Conservation (phyloP, 1,140 invertebrate genomes). For the Bursaphelenchus mucronatus region DNA sequence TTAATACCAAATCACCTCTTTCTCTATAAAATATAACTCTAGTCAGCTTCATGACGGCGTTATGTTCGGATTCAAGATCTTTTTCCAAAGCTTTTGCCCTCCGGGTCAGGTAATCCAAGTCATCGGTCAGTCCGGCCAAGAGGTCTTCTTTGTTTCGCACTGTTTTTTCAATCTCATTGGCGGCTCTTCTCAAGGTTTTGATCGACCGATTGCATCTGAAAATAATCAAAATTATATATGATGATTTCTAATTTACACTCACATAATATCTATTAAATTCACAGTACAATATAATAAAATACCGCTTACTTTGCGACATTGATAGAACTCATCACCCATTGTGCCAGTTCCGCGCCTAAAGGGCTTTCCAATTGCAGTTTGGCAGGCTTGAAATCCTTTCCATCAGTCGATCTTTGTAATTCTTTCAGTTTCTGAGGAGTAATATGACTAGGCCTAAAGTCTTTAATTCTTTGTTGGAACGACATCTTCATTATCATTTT, state of each 20-base stretch:
- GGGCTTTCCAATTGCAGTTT: conserved; percentile 17
- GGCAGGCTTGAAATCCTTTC: conserved; percentile 21
- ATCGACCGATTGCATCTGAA: conserved; percentile 21
- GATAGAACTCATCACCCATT: conserved; percentile 25
- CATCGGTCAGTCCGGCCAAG: conserved; percentile 3
- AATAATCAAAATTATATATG: background rate
- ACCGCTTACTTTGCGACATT: conserved; percentile 32
- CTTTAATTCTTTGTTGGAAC: conserved; percentile 11
- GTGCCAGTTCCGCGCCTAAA: conserved; percentile 26
- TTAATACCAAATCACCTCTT: conserved; percentile 20
- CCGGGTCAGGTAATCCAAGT: background rate
- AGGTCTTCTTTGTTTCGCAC: conserved; percentile 17
- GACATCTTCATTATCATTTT: conserved; percentile 11
- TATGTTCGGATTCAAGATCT: conserved; percentile 24
- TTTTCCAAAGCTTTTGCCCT: conserved; percentile 16
- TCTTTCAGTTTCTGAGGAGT: conserved; percentile 7
- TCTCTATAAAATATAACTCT: conserved; percentile 22
- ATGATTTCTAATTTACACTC: conserved; percentile 1
- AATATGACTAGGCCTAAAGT: conserved; percentile 18
- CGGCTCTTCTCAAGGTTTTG: conserved; percentile 22
- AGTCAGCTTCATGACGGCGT: conserved; percentile 24
- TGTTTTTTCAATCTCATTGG: conserved; percentile 18
- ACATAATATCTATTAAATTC: conserved; percentile 10
- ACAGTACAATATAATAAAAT: too few relatives aligned
- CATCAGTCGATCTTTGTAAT: conserved; percentile 15